A percentile compares a stretch with the other conserved stretches of the same genome.
phyloP scores from a whole-genome alignment of 2,888 invertebrate species.

The Ornithoptera alexandrae region DNA sequence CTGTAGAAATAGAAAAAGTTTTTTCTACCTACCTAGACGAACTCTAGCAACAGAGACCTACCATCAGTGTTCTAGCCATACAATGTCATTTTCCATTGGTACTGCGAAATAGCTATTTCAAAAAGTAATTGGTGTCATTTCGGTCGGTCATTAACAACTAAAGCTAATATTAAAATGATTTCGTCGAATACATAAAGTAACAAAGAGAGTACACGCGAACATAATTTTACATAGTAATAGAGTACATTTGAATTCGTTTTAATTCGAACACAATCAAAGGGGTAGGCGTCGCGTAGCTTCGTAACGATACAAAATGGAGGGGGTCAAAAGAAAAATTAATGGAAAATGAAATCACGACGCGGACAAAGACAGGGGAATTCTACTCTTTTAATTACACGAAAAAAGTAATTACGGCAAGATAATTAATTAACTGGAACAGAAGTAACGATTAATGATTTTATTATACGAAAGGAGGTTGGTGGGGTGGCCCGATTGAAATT shows the following conservation, averaged over 20 bases:
- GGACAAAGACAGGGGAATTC: slow-evolving; percentile 79
- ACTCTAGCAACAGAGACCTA: too few species aligned
- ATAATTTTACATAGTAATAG: slow-evolving; percentile 58
- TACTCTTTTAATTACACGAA: slow-evolving; percentile 81
- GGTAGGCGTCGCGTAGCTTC: slow-evolving; percentile 73
- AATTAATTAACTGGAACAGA: slow-evolving; percentile 81
- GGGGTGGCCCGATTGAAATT: slow-evolving; percentile 71
- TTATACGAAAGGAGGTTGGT: slow-evolving; percentile 75
- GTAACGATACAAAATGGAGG: slow-evolving; percentile 81
- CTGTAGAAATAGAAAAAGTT: too few species aligned
- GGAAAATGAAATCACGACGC: slow-evolving; percentile 78
- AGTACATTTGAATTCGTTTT: slow-evolving; percentile 78
- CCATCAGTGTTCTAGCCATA: too few species aligned
- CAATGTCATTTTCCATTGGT: too few species aligned
- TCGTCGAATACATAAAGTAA: slow-evolving; percentile 35
- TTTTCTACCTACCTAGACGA: too few species aligned
- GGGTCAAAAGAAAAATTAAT: slow-evolving; percentile 80
- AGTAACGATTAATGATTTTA: slow-evolving; percentile 81
- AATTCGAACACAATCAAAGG: slow-evolving; percentile 64
- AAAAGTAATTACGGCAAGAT: slow-evolving; percentile 80
- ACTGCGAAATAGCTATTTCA: too few species aligned
- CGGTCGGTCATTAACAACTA: neutral
- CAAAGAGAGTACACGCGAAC: slow-evolving; percentile 51
- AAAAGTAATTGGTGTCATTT: neutral
- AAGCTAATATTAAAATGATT: slow-evolving; percentile 1